Evolutionary conservation across 1,140 invertebrate genomes (phyloP).

Genomic region (Tribolium castaneum): DNA sequence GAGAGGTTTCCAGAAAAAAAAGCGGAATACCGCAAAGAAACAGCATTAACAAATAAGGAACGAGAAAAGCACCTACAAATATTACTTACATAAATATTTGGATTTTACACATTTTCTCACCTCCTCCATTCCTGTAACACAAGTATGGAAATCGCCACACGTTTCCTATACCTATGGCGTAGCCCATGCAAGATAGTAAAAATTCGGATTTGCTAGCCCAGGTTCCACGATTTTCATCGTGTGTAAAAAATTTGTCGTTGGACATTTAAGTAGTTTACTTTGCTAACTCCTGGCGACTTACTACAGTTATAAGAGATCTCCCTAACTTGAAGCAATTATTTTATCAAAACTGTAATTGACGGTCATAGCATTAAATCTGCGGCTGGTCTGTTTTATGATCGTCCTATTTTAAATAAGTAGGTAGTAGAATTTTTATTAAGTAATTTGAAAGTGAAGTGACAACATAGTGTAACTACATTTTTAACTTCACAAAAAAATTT

Average conservation of each 20-base stretch:
- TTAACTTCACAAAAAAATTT: too few relatives aligned
- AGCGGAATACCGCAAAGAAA: slow-evolving; percentile 86
- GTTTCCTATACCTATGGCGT: slow-evolving; percentile 84
- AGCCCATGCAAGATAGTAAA: slow-evolving; percentile 78
- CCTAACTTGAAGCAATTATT: slow-evolving; percentile 20
- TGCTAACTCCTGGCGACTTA: neutral
- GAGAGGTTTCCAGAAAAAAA: slow-evolving; percentile 89
- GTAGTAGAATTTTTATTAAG: neutral
- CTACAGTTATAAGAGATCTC: neutral
- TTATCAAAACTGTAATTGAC: slow-evolving; percentile 27
- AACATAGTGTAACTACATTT: too few relatives aligned
- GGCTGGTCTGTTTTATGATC: neutral
- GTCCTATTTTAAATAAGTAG: neutral
- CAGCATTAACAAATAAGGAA: slow-evolving; percentile 81
- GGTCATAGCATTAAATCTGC: neutral
- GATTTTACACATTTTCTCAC: slow-evolving; percentile 63
- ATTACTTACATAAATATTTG: neutral
- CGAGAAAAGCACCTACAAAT: slow-evolving; percentile 78
- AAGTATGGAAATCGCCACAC: slow-evolving; percentile 91
- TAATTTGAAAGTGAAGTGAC: too few relatives aligned
- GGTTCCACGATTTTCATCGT: slow-evolving; percentile 37
- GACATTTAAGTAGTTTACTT: neutral
- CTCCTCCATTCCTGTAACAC: slow-evolving; percentile 84
- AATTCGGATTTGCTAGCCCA: slow-evolving; percentile 81
- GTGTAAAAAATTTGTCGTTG: neutral